Conservation (phyloP, 2,888 invertebrate genomes). For the Drosophila engyochracea region DNA sequence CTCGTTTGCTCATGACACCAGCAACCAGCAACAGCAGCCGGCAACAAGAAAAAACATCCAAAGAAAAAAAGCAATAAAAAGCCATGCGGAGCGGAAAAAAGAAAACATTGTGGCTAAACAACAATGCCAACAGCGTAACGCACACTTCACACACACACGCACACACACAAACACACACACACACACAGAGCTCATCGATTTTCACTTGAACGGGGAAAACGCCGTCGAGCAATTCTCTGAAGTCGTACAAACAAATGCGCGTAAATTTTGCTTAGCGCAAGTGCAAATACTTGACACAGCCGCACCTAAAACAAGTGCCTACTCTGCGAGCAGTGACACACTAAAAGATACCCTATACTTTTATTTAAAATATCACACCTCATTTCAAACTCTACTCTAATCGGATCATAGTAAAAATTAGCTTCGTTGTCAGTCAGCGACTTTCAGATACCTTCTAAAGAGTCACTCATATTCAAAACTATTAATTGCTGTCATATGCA, state of each 20-base stretch:
- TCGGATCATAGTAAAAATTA: not conserved
- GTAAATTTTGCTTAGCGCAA: conserved; percentile 81
- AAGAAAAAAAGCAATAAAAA: conserved; percentile 75
- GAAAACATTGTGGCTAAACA: conserved; percentile 78
- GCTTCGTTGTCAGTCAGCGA: not conserved
- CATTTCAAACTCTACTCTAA: not conserved
- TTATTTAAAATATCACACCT: not conserved
- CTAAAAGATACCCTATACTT: conserved; percentile 18
- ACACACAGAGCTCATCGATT: conserved; percentile 63
- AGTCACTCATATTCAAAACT: not conserved
- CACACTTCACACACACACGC: conserved; percentile 42
- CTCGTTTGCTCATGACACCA: conserved; percentile 80
- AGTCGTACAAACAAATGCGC: conserved; percentile 80
- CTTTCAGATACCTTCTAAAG: conserved; percentile 1
- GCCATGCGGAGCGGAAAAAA: conserved; percentile 71
- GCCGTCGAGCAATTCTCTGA: conserved; percentile 60
- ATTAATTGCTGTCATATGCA: not conserved
- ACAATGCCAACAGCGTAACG: conserved; percentile 66
- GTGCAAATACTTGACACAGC: conserved; percentile 78
- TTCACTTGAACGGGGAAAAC: conserved; percentile 68
- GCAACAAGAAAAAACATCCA: conserved; percentile 19
- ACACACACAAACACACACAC: conserved; percentile 19
- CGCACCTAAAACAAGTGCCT: conserved; percentile 62
- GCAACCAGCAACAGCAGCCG: conserved; percentile 42
- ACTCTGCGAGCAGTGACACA: not conserved